Percentiles rank a stretch among this genome's conserved stretches.
Evolutionary conservation across 2,797 vertebrate genomes (phyloP).

Genomic region (Eptatretus atami): DNA sequence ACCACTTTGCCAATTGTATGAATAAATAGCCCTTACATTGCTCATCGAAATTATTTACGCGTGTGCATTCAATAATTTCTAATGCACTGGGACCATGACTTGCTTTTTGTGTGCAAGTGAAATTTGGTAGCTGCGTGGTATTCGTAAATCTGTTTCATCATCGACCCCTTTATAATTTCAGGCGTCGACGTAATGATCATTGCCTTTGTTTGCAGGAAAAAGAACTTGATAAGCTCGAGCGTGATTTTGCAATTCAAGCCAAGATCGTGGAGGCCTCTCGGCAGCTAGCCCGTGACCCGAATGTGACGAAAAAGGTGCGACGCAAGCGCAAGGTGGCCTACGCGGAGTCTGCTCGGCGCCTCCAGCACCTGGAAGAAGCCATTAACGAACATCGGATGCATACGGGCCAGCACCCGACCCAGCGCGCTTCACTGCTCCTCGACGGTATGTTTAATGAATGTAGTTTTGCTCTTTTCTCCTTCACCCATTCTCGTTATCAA

Average conservation of each 20-base stretch:
- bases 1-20: too few relatives aligned
- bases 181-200: too few relatives aligned
- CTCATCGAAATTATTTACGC: too few relatives aligned
- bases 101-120: too few relatives aligned
- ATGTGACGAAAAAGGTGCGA: constrained; percentile 81
- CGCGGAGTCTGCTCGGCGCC: constrained; percentile 39
- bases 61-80: too few relatives aligned
- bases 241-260: constrained; percentile 90
- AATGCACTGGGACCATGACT: too few relatives aligned
- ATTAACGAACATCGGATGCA: constrained; percentile 79
- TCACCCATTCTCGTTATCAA: too few relatives aligned
- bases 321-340: constrained; percentile 93
- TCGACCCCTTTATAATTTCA: too few relatives aligned
- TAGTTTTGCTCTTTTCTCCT: too few relatives aligned
- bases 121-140: too few relatives aligned
- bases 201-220: constrained; percentile 32
- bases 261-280: constrained; percentile 92
- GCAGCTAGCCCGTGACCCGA: constrained; percentile 63
- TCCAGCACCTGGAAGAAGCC: constrained; percentile 86
- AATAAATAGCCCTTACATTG: too few relatives aligned
- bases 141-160: too few relatives aligned
- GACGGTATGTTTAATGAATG: constrained; percentile 23
- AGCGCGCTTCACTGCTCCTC: constrained; percentile 80
- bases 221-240: constrained; percentile 45
- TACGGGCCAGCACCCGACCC: constrained; percentile 82